Percentiles rank a stretch among this genome's conserved stretches.
Evolutionary conservation across 2,888 invertebrate genomes (phyloP).

Genomic region (Carpatolechia fugitivella): DNA sequence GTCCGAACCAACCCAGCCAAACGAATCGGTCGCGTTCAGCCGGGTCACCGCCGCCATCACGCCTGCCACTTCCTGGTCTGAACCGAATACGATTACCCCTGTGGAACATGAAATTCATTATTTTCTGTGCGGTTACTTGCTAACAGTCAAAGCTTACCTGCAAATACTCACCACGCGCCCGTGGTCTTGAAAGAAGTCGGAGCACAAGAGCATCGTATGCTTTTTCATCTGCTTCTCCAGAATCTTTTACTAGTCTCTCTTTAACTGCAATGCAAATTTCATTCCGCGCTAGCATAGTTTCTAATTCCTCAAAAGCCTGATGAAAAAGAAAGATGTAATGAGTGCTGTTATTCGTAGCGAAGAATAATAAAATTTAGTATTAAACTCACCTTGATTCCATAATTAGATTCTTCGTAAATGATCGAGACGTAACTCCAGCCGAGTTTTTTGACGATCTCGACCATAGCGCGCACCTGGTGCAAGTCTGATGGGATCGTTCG

Average conservation of each 20-base stretch:
- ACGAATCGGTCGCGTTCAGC: constrained; percentile 91
- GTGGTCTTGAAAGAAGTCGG: constrained; percentile 88
- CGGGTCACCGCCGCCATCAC: constrained; percentile 95
- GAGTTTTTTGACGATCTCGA: constrained; percentile 91
- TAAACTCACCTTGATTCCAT: constrained; percentile 90
- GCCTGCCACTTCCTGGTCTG: constrained; percentile 97
- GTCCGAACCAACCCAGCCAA: constrained; percentile 98
- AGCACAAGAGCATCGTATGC: constrained; percentile 93
- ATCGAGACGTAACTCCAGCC: constrained; percentile 97
- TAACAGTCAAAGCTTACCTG: background rate
- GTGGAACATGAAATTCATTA: constrained; percentile 23
- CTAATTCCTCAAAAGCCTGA: constrained; percentile 95
- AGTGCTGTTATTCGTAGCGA: background rate
- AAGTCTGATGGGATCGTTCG: constrained; percentile 96
- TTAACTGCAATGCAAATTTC: constrained; percentile 96
- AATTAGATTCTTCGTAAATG: constrained; percentile 97
- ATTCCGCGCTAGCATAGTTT: constrained; percentile 88
- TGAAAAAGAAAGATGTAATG: background rate
- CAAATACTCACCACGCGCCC: constrained; percentile 86
- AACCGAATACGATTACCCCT: constrained; percentile 97
- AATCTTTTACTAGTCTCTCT: constrained; percentile 95
- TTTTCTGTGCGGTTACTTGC: background rate
- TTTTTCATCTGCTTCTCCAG: constrained; percentile 92
- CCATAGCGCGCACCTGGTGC: constrained; percentile 96
- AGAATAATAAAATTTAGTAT: no score